Evolutionary conservation across 2,888 invertebrate species (phyloP).

Genomic region (Dynastes tityus): DNA sequence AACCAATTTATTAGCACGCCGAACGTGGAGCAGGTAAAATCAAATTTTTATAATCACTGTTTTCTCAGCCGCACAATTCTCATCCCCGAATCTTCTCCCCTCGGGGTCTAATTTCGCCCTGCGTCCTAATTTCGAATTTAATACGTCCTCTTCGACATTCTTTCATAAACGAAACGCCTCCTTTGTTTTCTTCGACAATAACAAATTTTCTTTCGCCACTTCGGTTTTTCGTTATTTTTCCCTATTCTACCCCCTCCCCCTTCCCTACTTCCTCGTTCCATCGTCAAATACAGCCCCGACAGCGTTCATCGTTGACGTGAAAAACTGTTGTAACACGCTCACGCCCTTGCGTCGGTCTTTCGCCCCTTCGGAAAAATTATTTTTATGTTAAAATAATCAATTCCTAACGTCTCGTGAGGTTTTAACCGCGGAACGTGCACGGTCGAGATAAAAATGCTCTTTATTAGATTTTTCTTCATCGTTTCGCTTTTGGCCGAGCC

Average conservation of each 20-base stretch:
- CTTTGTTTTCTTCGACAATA: constrained; percentile 16
- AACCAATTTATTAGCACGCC: not conserved
- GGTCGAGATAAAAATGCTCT: constrained; percentile 29
- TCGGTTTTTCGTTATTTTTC: constrained; percentile 5
- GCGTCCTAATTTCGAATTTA: constrained; percentile 8
- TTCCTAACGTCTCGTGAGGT: constrained; percentile 7
- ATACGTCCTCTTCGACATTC: constrained; percentile 21
- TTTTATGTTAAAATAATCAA: constrained; percentile 40
- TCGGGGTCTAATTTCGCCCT: not conserved
- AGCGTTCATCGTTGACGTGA: not conserved
- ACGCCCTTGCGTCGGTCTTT: not conserved
- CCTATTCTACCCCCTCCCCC: too few relatives aligned
- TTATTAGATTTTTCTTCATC: constrained; percentile 30
- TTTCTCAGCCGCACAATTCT: constrained; percentile 4
- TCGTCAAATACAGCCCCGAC: not conserved
- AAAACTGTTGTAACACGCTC: constrained; percentile 11
- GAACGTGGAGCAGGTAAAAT: not conserved
- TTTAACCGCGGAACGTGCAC: constrained; percentile 21
- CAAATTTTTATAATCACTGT: constrained; percentile 2
- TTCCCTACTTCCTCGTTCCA: not conserved
- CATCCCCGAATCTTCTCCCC: not conserved
- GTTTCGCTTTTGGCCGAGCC: constrained; percentile 1
- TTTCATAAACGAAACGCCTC: constrained; percentile 1
- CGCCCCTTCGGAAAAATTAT: constrained; percentile 9
- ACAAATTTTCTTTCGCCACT: constrained; percentile 5